These are phyloP conservation scores for Cataglyphis hispanica DNA, from an alignment of 1,140 invertebrate genomes.

Conservation along the genomic window DNA sequence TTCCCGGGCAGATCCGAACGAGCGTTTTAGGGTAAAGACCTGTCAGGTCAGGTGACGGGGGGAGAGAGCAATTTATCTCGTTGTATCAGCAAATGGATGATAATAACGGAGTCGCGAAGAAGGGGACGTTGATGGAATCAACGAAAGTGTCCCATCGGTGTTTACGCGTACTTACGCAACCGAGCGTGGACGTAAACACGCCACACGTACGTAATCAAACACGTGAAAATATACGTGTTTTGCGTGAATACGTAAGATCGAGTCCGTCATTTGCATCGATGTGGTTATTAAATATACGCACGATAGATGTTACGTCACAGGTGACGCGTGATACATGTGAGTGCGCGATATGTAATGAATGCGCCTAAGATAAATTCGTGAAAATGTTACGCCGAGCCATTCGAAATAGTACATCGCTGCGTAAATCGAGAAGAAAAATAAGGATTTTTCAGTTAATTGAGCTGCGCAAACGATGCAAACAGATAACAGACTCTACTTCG, in stretches of 20 bases:
- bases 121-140: slow-evolving; percentile 30
- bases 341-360: not conserved
- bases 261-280: not conserved
- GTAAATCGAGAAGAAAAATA: slow-evolving; percentile 3
- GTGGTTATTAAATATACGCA: not conserved
- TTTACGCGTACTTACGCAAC: slow-evolving; percentile 37
- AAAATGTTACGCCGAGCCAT: not conserved
- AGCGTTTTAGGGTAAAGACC: slow-evolving; percentile 49
- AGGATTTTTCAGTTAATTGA: slow-evolving; percentile 38
- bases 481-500: not conserved
- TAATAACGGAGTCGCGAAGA: slow-evolving; percentile 66
- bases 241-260: slow-evolving; percentile 18
- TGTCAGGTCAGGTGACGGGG: slow-evolving; percentile 42
- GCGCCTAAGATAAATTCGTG: not conserved
- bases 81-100: slow-evolving; percentile 79
- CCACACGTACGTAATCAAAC: not conserved
- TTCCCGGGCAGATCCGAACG: not conserved
- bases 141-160: slow-evolving; percentile 58
- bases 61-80: slow-evolving; percentile 76
- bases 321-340: not conserved
- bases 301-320: not conserved
- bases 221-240: not conserved
- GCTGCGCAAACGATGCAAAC: not conserved
- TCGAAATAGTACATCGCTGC: not conserved
- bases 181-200: slow-evolving; percentile 53